phyloP scores from a whole-genome alignment of 2,797 vertebrate species.

The Scyliorhinus canicula region DNA sequence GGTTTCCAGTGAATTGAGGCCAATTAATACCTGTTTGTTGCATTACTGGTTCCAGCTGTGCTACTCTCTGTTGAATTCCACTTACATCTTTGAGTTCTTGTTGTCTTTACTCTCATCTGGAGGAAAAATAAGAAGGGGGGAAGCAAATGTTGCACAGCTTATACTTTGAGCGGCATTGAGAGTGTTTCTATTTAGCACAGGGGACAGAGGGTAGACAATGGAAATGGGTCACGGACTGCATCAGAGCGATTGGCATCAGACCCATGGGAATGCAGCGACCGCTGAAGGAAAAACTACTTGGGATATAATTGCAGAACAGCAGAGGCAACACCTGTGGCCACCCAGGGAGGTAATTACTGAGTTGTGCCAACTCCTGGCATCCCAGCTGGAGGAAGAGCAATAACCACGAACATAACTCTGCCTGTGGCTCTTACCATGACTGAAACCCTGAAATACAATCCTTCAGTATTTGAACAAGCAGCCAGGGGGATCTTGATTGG shows the following conservation, averaged over 20 bases:
- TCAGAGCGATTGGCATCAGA: not conserved
- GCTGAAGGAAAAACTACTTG: not conserved
- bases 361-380: not conserved
- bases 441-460: not conserved
- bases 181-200: not conserved
- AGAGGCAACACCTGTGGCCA: not conserved
- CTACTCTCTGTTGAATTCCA: not conserved
- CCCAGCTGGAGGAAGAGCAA: not conserved
- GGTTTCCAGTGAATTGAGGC: not conserved
- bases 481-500: not conserved
- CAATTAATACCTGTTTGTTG: not conserved
- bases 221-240: not conserved
- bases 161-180: not conserved
- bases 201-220: not conserved
- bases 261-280: not conserved
- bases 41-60: not conserved
- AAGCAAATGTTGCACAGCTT: not conserved
- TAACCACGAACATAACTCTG: not conserved
- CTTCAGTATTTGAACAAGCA: not conserved
- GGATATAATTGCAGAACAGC: not conserved
- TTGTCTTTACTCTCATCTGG: not conserved
- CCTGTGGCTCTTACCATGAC: not conserved
- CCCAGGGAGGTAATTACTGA: not conserved
- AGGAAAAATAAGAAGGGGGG: not conserved
- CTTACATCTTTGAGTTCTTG: not conserved